Percentiles rank a stretch among this genome's conserved stretches.
Evolutionary conservation across 2,888 invertebrate genomes (phyloP).

Genomic region (Drosophila gaucha): DNA sequence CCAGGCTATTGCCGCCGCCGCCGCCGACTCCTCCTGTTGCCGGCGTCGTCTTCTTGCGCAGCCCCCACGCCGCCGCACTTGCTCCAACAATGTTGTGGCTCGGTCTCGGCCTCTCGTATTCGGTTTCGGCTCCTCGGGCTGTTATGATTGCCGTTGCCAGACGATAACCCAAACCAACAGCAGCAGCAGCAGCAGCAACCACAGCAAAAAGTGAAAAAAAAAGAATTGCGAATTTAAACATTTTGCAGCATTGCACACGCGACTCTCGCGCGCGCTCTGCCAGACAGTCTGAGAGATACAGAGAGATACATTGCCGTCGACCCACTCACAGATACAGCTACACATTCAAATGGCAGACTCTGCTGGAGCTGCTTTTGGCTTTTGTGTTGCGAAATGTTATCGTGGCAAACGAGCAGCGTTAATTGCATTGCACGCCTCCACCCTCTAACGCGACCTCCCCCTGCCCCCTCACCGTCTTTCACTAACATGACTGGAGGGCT

Average conservation of each 20-base stretch:
- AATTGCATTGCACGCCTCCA: slow-evolving; percentile 56
- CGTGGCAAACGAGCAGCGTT: slow-evolving; percentile 55
- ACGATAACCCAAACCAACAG: slow-evolving; percentile 74
- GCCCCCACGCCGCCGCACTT: slow-evolving; percentile 25
- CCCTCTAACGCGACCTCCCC: background rate
- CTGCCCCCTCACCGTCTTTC: background rate
- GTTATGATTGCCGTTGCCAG: slow-evolving; percentile 80
- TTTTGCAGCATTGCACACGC: slow-evolving; percentile 80
- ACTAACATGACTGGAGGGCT: slow-evolving; percentile 4
- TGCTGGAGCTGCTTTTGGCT: slow-evolving; percentile 32
- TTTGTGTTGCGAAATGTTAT: slow-evolving; percentile 43
- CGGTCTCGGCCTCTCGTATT: slow-evolving; percentile 42
- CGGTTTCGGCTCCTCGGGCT: slow-evolving; percentile 66
- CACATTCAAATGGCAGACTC: slow-evolving; percentile 11
- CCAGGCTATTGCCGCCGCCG: slow-evolving; percentile 17
- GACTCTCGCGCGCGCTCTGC: slow-evolving; percentile 70
- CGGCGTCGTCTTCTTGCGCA: slow-evolving; percentile 32
- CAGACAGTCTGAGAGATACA: slow-evolving; percentile 66
- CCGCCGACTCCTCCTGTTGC: slow-evolving; percentile 29
- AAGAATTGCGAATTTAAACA: slow-evolving; percentile 67
- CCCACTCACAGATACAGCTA: slow-evolving; percentile 29
- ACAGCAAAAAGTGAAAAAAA: slow-evolving; percentile 26
- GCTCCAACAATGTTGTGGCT: slow-evolving; percentile 40
- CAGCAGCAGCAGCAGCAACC: slow-evolving; percentile 32
- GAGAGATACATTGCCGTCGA: slow-evolving; percentile 28